Conservation (phyloP, 2,888 invertebrate genomes). For the Taphrorychus bicolor region DNA sequence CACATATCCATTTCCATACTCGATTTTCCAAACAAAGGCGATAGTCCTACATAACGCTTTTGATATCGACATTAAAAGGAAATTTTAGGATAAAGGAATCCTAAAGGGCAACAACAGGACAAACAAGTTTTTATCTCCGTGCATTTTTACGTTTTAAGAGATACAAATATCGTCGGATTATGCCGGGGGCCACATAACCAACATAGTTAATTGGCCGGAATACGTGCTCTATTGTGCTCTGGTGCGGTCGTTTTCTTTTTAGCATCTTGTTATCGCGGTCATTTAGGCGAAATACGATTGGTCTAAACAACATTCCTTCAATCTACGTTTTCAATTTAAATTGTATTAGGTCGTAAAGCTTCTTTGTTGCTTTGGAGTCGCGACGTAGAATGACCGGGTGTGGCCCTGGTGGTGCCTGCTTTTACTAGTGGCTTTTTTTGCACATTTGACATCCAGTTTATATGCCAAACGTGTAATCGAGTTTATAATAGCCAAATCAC, state of each 20-base stretch:
- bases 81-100: slow-evolving; percentile 9
- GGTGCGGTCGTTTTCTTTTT: slow-evolving; percentile 32
- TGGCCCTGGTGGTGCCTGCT: too few species aligned
- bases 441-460: too few species aligned
- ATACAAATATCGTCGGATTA: slow-evolving; percentile 28
- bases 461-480: too few species aligned
- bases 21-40: not conserved
- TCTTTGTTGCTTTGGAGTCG: slow-evolving; percentile 12
- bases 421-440: too few species aligned
- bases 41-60: not conserved
- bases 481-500: too few species aligned
- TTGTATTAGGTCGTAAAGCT: slow-evolving; percentile 33
- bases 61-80: slow-evolving; percentile 6
- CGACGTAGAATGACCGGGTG: too few species aligned
- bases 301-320: slow-evolving; percentile 32
- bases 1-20: too few species aligned
- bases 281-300: slow-evolving; percentile 36
- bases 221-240: slow-evolving; percentile 32
- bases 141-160: slow-evolving; percentile 19
- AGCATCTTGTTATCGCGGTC: slow-evolving; percentile 35
- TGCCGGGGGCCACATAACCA: slow-evolving; percentile 32
- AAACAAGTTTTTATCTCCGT: slow-evolving; percentile 16
- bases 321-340: slow-evolving; percentile 33
- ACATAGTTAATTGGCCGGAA: slow-evolving; percentile 38
- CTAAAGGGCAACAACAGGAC: slow-evolving; percentile 11